These are phyloP conservation scores for Toxonevra muliebris DNA, from an alignment of 2,888 invertebrate species.

Conservation along the genomic window DNA sequence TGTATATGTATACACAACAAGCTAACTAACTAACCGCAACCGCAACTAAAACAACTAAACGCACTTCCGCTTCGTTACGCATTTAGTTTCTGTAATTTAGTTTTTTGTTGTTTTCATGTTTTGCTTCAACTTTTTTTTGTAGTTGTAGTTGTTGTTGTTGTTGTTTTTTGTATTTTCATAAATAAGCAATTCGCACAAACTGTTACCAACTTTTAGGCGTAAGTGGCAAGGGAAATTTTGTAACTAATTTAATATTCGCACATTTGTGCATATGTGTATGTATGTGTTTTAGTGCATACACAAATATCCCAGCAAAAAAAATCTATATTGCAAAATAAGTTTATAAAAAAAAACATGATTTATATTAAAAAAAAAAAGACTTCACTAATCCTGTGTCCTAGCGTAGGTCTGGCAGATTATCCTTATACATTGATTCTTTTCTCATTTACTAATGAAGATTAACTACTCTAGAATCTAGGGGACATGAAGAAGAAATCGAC, in stretches of 20 bases:
- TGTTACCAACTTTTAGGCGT: slow-evolving; percentile 25
- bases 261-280: no score
- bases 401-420: no score
- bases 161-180: slow-evolving; percentile 18
- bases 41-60: slow-evolving; percentile 31
- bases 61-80: slow-evolving; percentile 37
- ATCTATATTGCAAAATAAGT: no score
- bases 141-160: neutral
- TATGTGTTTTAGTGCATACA: no score
- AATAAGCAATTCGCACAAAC: slow-evolving; percentile 40
- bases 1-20: no score
- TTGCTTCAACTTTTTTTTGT: slow-evolving; percentile 15
- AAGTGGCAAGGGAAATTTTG: neutral
- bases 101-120: slow-evolving; percentile 1
- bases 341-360: no score
- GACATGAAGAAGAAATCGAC: no score
- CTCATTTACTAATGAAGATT: no score
- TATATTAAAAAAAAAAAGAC: no score
- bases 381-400: no score
- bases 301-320: slow-evolving; percentile 24
- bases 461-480: no score
- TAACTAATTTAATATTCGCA: slow-evolving; percentile 18
- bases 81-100: slow-evolving; percentile 26
- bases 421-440: no score
- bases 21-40: slow-evolving; percentile 5